Evolutionary conservation across 2,113 vertebrate genomes (phyloP).

Genomic region (Austrofundulus limnaeus): DNA sequence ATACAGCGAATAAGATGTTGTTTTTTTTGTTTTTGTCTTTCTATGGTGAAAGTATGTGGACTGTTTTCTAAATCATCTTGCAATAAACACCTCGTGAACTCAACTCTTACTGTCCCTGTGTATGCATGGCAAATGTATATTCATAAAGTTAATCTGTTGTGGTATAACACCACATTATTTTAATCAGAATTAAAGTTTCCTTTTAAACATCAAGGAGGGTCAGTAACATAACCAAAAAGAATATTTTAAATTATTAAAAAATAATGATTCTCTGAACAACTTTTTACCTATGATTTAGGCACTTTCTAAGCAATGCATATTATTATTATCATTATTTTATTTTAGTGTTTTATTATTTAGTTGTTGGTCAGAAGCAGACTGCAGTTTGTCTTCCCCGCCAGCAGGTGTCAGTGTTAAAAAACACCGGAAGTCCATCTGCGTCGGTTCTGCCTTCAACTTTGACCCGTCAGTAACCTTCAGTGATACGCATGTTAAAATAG

Average conservation of each 20-base stretch:
- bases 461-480: slow-evolving; percentile 67
- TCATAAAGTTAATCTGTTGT: too few species aligned
- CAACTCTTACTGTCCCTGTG: not conserved
- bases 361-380: not conserved
- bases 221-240: too few species aligned
- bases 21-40: slow-evolving; percentile 42
- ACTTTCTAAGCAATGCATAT: too few species aligned
- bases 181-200: too few species aligned
- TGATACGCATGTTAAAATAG: slow-evolving; percentile 35
- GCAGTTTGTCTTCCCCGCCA: slow-evolving; percentile 52
- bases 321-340: not conserved
- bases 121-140: too few species aligned
- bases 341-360: not conserved
- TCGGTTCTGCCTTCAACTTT: slow-evolving; percentile 48
- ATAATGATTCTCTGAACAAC: too few species aligned
- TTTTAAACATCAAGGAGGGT: too few species aligned
- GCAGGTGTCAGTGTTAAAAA: slow-evolving; percentile 35
- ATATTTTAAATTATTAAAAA: too few species aligned
- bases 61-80: slow-evolving; percentile 57
- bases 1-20: slow-evolving; percentile 49
- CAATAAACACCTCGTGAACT: slow-evolving; percentile 72
- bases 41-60: slow-evolving; percentile 46
- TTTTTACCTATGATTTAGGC: too few species aligned
- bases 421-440: not conserved
- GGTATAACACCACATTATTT: too few species aligned